Base-by-base conservation (phyloP, 2,888 invertebrate species). In the Ernsta delagoae region DNA sequence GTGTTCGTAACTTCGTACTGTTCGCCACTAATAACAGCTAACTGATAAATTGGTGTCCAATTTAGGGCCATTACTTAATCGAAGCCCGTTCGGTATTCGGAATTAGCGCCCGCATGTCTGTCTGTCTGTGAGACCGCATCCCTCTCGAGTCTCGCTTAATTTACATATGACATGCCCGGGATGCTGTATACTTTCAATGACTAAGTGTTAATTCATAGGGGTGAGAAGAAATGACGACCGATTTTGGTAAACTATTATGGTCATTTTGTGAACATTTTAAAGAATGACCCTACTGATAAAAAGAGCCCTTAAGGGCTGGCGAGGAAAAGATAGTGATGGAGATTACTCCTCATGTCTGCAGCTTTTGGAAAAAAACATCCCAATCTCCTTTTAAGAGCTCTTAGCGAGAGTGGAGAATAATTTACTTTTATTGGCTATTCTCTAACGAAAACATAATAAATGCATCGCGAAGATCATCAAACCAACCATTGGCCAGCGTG, bases 21-120 rank as follows among this genome's bases (percentile, higher is more conserved):
- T 54, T 31, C 53, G 31, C 65, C 43, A 64, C 60, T 60, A 60
- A 60, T 65, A 75, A 71, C 73, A 59, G 76, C 78, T 83, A 89
- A 87, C 85, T 76, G 83, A 84, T 89, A 90, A 91, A 91, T 92
- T 92, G 91, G 81, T 77, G 79, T 77, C 77, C 91, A 91, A 92
- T 91, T 91, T 84, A 78, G 76, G 73, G 81, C 81, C 83, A 89
- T 89, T 88, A 89, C 84, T 87, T 84, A 83, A 90, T 89, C 86
- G 84, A 76, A 75, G 76, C 53, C 53, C 53, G 53, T 75, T 75
- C 77, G 79, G 79, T 72, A 72, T 79, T 78, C 12, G 78, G 81
- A 83, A 84, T 88, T 86, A 84, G 82, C 73, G 80, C 90, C 90
- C 92, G 90, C 90, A 90, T 90, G 79, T 79, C 84, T 83, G 84